A percentile compares a stretch with the other conserved stretches of the same genome.
These are phyloP conservation scores for Tor tambroides DNA, from an alignment of 2,113 vertebrate species.

Conservation along the genomic window DNA sequence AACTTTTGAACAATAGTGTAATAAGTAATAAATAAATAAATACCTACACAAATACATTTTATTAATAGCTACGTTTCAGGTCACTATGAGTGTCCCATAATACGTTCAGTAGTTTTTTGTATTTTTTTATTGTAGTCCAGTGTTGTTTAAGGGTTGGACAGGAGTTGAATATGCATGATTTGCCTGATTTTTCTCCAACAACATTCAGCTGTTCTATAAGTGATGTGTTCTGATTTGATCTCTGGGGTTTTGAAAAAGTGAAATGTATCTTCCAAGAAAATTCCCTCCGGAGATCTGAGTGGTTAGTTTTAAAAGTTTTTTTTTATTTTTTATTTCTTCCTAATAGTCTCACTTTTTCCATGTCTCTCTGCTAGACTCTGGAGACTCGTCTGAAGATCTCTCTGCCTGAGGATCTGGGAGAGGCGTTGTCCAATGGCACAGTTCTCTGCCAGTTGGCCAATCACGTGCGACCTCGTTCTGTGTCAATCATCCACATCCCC, in stretches of 20 bases:
- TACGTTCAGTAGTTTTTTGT: too few species aligned
- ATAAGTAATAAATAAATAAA: neutral
- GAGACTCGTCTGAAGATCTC: constrained; percentile 78
- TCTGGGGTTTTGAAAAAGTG: neutral
- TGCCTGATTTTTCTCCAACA: neutral
- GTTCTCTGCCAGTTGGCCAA: constrained; percentile 88
- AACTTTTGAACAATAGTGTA: neutral
- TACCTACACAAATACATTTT: neutral
- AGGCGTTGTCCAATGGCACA: constrained; percentile 83
- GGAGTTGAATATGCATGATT: neutral
- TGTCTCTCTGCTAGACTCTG: constrained; percentile 69
- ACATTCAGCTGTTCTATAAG: neutral
- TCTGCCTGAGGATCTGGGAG: constrained; percentile 80
- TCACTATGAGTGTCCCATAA: neutral
- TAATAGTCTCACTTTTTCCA: neutral
- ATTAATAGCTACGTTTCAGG: neutral
- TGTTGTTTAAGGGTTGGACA: neutral
- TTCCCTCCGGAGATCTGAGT: neutral
- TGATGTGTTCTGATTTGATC: neutral
- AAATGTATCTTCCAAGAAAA: neutral
- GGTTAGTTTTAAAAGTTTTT: neutral
- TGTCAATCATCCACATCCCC: constrained; percentile 87
- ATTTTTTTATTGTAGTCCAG: neutral
- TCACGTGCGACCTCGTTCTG: constrained; percentile 79
- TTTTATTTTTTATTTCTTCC: neutral